Base-by-base conservation (phyloP, 2,888 invertebrate genomes). In the Lathronympha strigana region DNA sequence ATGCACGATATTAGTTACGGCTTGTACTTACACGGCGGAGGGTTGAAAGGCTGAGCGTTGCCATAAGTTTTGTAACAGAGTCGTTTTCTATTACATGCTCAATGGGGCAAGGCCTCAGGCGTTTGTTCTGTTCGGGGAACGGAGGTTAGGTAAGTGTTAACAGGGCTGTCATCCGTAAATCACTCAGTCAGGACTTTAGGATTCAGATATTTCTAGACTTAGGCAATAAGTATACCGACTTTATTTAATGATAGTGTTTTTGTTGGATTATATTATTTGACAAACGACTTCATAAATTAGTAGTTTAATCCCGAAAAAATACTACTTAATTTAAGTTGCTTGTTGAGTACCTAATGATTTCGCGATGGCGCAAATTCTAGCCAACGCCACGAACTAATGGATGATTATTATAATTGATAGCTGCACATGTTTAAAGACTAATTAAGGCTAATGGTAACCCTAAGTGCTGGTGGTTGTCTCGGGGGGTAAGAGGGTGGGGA, bases 81-180 rank as follows among this genome's bases (percentile, higher is more conserved):
- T 77, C 73, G 78, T 78, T 79, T 82, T 76, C 82, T 70, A 78
- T 81, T 79, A 80, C 76, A 76, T 75, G 76, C 80, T 77, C 79
- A 85, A 84, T 83, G 86, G 82, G 83, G 84, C 82, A 82, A 80
- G 79, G 81, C 88, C 79, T 73, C 78, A 80, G 89, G 87, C 82
- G 71, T 80, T 76, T 76, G 79, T 79, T 78, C 81, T 82, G 80
- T 86, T 85, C 82, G 83, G 77, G 86, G 84, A 84, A 81, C 73
- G 74, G 71, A 76, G 80, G 79, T 91, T 88, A 82, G 83, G 88
- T 84, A 88, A 43, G 63, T 62, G 51, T 68, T 53, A 63, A 38
- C 60, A 60, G 53, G 62, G 60, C 47, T 63, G 66, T 68, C 66
- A 38, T 38, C 47, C 9, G n/a, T 61, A 61, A 50, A 61, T 70